Evolutionary conservation across 1,140 invertebrate genomes (phyloP), one percentile per base, ranked within the genome.

Genomic region (Dermatophagoides farinae): DNA sequence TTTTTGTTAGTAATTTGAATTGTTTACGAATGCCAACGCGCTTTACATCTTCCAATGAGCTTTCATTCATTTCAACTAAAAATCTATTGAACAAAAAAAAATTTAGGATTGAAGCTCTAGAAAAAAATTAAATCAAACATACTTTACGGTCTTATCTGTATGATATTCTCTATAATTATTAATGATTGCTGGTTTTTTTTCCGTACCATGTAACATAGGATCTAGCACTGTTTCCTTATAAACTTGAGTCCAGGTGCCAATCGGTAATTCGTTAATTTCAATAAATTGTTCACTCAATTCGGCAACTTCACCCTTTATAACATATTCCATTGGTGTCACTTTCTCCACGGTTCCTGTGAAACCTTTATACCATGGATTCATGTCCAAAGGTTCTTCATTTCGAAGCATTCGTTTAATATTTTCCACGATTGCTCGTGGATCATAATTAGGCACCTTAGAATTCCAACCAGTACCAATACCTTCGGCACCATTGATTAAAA

Each of bases 391-490:
- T 47, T 92, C 85, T 64, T 84, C 80, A 1, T 82, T 86, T 51
- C 83, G 79, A 60, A 99, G 76, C 80, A 98, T 80, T 50, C 76
- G 72, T 58, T 79, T 81, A 2, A 99, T 69, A 72, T 96, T 96
- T 22, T 77, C 73, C 23, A 92, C 82, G 59, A 99, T 82, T 63
- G 97, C 91, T 62, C 89, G 75, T 1, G 91, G 87, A 76, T 97
- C 91, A 68, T 89, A 91, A 70, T 97, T 97, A 0, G 88, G 86
- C 69, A 98, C 86, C 72, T 91, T 95, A 0, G 95, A 98, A 73
- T 90, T 92, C 93, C 93, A 99, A 31, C 92, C 95, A 4, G 95
- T 99, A 37, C 95, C 95, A 68, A 98, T 98, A 65, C 95, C 95
- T 66, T 97, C 91, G 53, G 91, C 85, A 14, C 95, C 95, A 72